Percentiles rank a stretch among this genome's conserved stretches.
Conservation (phyloP, 2,113 vertebrate species). For the Saccopteryx leptura region DNA sequence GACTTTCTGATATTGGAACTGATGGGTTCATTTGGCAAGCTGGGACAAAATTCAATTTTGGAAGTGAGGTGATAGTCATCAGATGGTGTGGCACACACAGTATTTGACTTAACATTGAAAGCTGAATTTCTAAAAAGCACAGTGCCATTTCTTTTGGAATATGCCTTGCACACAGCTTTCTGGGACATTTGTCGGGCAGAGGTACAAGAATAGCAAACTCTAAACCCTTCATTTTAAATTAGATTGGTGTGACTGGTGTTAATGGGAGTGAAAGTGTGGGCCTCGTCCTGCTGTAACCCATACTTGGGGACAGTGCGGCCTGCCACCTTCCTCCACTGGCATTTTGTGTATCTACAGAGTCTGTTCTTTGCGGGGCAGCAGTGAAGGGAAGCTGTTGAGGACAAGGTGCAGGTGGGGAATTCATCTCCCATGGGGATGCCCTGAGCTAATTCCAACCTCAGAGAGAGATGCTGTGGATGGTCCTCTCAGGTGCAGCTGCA, state of each 20-base stretch:
- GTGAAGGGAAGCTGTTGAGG: neutral
- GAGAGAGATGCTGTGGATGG: neutral
- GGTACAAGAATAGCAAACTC: neutral
- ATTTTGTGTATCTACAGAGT: neutral
- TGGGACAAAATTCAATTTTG: constrained; percentile 28
- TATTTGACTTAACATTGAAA: neutral
- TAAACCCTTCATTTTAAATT: constrained; percentile 37
- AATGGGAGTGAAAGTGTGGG: neutral
- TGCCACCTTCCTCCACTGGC: neutral
- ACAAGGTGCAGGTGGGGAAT: neutral
- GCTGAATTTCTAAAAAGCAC: neutral
- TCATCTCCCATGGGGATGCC: neutral
- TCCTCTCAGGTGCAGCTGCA: neutral
- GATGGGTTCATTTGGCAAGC: constrained; percentile 4
- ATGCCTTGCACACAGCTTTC: neutral
- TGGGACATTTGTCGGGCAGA: neutral
- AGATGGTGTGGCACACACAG: neutral
- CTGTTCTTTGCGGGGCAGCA: neutral
- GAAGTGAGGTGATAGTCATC: neutral
- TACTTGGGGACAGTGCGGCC: neutral
- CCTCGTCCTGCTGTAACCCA: neutral
- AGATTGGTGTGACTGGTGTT: constrained; percentile 45
- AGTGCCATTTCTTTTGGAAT: neutral
- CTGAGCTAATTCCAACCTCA: neutral
- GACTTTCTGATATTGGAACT: neutral